Evolutionary conservation across 2,888 invertebrate genomes (phyloP).

Genomic region (Gymnocheta viridis): DNA sequence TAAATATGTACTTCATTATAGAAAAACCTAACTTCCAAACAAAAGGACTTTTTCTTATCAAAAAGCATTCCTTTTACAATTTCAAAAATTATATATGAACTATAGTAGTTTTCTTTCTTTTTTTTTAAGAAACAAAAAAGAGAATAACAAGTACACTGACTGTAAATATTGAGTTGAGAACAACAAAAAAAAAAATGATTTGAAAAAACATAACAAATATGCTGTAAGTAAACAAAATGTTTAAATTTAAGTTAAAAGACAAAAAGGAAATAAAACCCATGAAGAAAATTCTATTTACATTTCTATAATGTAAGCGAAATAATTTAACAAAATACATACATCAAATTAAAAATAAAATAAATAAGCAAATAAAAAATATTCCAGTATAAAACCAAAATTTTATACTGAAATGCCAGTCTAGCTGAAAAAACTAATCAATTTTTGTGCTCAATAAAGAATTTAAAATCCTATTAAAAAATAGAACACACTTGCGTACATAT

Average conservation of each 20-base stretch:
- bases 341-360: constrained; percentile 66
- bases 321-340: constrained; percentile 55
- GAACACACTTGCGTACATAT: too few relatives aligned
- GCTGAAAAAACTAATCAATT: not conserved
- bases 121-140: constrained; percentile 39
- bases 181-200: constrained; percentile 42
- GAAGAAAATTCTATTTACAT: constrained; percentile 61
- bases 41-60: constrained; percentile 60
- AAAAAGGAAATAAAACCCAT: constrained; percentile 50
- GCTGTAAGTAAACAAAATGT: constrained; percentile 60
- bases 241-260: constrained; percentile 66
- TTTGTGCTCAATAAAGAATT: constrained; percentile 27
- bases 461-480: too few relatives aligned
- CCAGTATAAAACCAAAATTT: constrained; percentile 33
- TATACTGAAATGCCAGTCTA: not conserved
- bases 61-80: constrained; percentile 70
- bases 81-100: constrained; percentile 61
- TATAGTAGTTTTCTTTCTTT: constrained; percentile 45
- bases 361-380: constrained; percentile 63
- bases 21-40: constrained; percentile 26
- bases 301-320: constrained; percentile 59
- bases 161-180: constrained; percentile 63
- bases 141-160: constrained; percentile 62
- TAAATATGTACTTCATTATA: not conserved
- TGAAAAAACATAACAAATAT: constrained; percentile 52